These are phyloP conservation scores for Calcarius lapponicus DNA, from an alignment of 2,797 vertebrate genomes.

Conservation along the genomic window DNA sequence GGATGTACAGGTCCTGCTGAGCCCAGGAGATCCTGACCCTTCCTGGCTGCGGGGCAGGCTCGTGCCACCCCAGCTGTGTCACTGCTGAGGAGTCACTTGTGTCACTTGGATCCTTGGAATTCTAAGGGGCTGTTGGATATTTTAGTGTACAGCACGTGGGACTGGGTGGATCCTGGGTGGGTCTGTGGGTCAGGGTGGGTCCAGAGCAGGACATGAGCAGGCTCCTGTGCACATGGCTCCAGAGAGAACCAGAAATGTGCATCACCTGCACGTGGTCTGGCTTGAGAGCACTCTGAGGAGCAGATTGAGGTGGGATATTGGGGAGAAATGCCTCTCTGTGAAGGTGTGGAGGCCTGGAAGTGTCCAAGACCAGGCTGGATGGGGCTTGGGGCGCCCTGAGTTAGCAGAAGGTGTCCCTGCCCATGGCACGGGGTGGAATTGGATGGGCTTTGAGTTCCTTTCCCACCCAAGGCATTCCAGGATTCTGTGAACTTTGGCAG, in stretches of 20 bases:
- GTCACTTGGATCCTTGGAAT: neutral
- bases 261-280: fast-evolving
- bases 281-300: neutral
- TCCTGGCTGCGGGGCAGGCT: neutral
- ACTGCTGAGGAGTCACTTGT: neutral
- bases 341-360: neutral
- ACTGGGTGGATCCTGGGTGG: neutral
- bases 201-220: neutral
- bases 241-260: neutral
- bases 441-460: neutral
- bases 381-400: neutral
- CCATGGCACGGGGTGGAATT: fast-evolving
- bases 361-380: neutral
- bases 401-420: neutral
- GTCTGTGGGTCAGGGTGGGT: neutral
- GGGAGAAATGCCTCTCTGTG: neutral
- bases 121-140: neutral
- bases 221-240: neutral
- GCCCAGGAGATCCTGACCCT: neutral
- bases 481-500: neutral
- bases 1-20: neutral
- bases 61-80: fast-evolving
- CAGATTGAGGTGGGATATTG: neutral
- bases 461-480: neutral
- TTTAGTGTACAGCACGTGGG: fast-evolving